Base-by-base conservation (phyloP, 1,140 invertebrate genomes). In the Lasaia peninsularis region DNA sequence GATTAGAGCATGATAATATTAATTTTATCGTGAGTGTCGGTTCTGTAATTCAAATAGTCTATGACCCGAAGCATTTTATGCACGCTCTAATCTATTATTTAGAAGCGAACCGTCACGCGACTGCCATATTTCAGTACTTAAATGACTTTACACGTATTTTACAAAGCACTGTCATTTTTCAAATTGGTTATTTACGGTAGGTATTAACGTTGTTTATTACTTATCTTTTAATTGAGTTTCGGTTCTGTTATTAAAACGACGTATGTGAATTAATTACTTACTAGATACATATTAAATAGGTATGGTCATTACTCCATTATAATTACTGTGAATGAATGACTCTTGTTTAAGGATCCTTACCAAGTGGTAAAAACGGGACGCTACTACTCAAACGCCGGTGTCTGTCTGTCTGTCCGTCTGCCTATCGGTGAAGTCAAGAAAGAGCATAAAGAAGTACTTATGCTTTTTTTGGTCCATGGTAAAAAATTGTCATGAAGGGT, bases 81-180 rank as follows among this genome's bases (percentile, higher is more conserved):
- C 66, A 59, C 58, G 58, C 48, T 50, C 66, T 77, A 77, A 77
- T 77, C 71, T 75, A 77, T 77, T 77, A 77, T 77, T 77, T 75
- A 77, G 62, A 73, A 62, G 57, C 64, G 52, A 40, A 40, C 48
- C 58, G 70, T 67, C 75, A 77, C 75, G 75, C 75, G 61, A 75
- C 57, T 53, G 58, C 63, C 48, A 66, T 69, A 62, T 69, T 69
- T 69, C 61, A 72, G 62, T 52, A 69, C 56, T 56, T 52, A 69
- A 71, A 70, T 66, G 58, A 68, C 65, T 67, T 65, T 60, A 65
- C 60, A 65, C 58, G 51, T 64, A 63, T 62, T 57, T 54, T 58
- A 65, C 54, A 65, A 62, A 60, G 52, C 48, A 57, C 53, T 44
- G 40, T 60, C 40, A 31, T 52, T 57, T 55, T 57, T 58, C 51